Conservation (phyloP, 2,888 invertebrate species). For the Trissolcus brochymenae region DNA sequence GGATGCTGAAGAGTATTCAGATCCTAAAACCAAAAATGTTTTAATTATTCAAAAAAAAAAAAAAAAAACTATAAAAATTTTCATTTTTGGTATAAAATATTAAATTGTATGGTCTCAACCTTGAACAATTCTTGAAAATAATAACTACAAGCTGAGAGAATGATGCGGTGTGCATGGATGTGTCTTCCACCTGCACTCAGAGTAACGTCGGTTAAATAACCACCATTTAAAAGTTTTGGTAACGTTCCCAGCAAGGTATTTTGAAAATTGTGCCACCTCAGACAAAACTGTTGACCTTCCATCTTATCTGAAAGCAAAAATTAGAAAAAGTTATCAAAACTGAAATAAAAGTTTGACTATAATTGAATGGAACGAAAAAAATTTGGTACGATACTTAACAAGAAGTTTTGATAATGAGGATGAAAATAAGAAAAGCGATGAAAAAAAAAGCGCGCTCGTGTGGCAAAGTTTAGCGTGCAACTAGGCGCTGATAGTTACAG, state of each 20-base stretch:
- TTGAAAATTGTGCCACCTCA: slow-evolving; percentile 90
- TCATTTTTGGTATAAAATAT: not conserved
- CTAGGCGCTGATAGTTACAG: slow-evolving; percentile 63
- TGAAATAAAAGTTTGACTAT: not conserved
- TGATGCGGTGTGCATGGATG: slow-evolving; percentile 90
- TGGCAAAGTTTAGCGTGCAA: slow-evolving; percentile 59
- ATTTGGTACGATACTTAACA: not conserved
- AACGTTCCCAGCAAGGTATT: slow-evolving; percentile 86
- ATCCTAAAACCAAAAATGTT: slow-evolving; percentile 78
- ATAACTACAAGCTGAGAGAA: slow-evolving; percentile 92
- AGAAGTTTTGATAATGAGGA: not conserved
- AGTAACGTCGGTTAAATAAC: slow-evolving; percentile 91
- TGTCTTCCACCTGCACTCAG: slow-evolving; percentile 89
- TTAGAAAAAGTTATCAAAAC: not conserved
- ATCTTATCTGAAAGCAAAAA: slow-evolving; percentile 72
- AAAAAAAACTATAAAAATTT: not conserved
- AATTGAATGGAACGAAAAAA: not conserved
- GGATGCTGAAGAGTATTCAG: slow-evolving; percentile 84
- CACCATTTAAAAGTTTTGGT: slow-evolving; percentile 86
- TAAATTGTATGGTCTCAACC: slow-evolving; percentile 75
- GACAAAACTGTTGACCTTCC: slow-evolving; percentile 85
- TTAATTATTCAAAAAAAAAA: too few relatives aligned
- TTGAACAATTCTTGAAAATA: slow-evolving; percentile 93
- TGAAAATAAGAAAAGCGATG: slow-evolving; percentile 32
- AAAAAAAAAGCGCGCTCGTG: slow-evolving; percentile 42